phyloP scores from a whole-genome alignment of 2,113 vertebrate genomes.

The Theristicus caerulescens region DNA sequence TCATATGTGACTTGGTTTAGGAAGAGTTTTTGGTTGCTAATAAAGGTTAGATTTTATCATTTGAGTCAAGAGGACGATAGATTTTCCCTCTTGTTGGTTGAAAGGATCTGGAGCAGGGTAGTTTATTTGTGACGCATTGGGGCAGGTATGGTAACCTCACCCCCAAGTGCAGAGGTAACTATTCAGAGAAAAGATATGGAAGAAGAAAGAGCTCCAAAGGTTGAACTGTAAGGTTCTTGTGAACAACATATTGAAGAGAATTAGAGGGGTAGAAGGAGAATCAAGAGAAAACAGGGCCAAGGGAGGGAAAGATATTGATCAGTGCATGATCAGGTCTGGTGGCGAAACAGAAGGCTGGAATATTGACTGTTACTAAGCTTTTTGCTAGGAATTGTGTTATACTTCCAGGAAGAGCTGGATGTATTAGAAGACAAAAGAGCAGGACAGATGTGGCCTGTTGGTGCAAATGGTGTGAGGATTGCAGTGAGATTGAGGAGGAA shows the following conservation, averaged over 20 bases:
- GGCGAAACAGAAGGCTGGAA: neutral
- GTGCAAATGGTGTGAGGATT: neutral
- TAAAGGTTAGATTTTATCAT: neutral
- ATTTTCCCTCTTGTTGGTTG: neutral
- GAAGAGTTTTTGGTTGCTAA: neutral
- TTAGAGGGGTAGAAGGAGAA: neutral
- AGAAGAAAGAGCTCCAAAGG: neutral
- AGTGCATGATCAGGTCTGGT: neutral
- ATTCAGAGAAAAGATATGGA: neutral
- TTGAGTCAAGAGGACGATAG: neutral
- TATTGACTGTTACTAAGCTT: neutral
- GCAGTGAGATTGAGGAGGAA: neutral
- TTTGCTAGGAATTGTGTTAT: neutral
- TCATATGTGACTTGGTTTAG: neutral
- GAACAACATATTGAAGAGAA: neutral
- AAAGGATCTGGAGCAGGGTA: neutral
- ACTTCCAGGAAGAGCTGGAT: neutral
- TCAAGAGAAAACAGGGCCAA: neutral
- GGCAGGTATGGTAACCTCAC: neutral
- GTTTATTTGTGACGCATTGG: neutral
- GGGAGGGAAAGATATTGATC: neutral
- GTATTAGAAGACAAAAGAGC: neutral
- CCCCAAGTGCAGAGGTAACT: neutral
- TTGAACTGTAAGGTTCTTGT: neutral
- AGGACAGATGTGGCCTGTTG: neutral